These are phyloP conservation scores for Perdita meconis DNA, from an alignment of 2,888 invertebrate species.

Conservation along the genomic window DNA sequence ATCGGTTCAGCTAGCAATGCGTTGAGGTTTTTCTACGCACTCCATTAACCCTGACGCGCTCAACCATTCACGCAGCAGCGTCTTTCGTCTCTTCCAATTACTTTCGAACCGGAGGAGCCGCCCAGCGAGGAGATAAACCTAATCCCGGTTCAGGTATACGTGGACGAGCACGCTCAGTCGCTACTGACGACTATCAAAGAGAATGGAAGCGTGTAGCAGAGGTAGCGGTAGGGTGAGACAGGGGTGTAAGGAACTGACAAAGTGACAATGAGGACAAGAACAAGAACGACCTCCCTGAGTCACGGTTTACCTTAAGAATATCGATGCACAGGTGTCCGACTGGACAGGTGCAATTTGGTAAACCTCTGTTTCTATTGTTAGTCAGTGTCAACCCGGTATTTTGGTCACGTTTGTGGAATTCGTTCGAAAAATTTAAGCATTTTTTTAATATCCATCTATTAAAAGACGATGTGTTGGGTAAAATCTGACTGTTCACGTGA, in stretches of 20 bases:
- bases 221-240: constrained; percentile 26
- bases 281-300: constrained; percentile 60
- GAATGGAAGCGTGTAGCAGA: constrained; percentile 1
- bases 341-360: constrained; percentile 78
- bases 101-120: constrained; percentile 34
- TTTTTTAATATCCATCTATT: neutral
- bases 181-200: constrained; percentile 28
- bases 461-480: neutral
- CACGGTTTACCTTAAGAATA: constrained; percentile 71
- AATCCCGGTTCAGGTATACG: constrained; percentile 54
- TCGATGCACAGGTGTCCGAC: constrained; percentile 73
- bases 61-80: constrained; percentile 40
- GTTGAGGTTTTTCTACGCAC: constrained; percentile 37
- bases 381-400: neutral
- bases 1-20: constrained; percentile 28
- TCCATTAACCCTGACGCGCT: constrained; percentile 38
- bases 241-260: constrained; percentile 43
- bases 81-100: constrained; percentile 58
- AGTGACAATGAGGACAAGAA: constrained; percentile 60
- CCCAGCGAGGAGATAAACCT: constrained; percentile 46
- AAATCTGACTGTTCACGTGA: neutral
- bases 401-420: neutral
- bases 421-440: neutral
- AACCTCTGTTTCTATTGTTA: constrained; percentile 56
- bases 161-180: constrained; percentile 13